phyloP scores from a whole-genome alignment of 1,140 invertebrate species.

The Musca vetustissima region DNA sequence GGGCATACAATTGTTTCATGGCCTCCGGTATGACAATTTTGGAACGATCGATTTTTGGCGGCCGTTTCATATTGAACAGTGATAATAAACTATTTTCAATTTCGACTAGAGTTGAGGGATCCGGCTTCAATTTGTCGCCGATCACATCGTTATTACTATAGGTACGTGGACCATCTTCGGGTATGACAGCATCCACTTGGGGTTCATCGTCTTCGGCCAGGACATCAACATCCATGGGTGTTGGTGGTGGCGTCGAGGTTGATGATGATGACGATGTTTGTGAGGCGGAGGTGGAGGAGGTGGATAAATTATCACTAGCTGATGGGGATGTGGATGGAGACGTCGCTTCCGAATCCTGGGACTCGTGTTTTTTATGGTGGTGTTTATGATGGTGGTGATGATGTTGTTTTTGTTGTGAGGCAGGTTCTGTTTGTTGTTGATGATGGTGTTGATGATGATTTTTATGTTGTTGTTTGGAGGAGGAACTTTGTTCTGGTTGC shows the following conservation, averaged over 20 bases:
- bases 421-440: conserved; percentile 20
- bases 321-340: conserved; percentile 1
- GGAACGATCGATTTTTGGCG: conserved; percentile 58
- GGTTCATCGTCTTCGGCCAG: conserved; percentile 23
- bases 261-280: not conserved
- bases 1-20: conserved; percentile 75
- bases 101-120: conserved; percentile 57
- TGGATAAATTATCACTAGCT: not conserved
- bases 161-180: conserved; percentile 43
- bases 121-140: conserved; percentile 49
- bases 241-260: too few relatives aligned
- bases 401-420: conserved; percentile 13
- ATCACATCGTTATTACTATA: conserved; percentile 51
- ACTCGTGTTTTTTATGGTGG: conserved; percentile 5
- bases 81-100: conserved; percentile 72
- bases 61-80: conserved; percentile 71
- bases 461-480: conserved; percentile 24
- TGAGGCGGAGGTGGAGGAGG: not conserved
- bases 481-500: conserved; percentile 25
- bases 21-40: conserved; percentile 72
- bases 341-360: not conserved
- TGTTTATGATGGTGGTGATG: not conserved
- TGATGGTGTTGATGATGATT: conserved; percentile 18
- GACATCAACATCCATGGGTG: conserved; percentile 7
- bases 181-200: conserved; percentile 40